Base-by-base conservation (phyloP, 2,888 invertebrate genomes). In the Andricus curvator region DNA sequence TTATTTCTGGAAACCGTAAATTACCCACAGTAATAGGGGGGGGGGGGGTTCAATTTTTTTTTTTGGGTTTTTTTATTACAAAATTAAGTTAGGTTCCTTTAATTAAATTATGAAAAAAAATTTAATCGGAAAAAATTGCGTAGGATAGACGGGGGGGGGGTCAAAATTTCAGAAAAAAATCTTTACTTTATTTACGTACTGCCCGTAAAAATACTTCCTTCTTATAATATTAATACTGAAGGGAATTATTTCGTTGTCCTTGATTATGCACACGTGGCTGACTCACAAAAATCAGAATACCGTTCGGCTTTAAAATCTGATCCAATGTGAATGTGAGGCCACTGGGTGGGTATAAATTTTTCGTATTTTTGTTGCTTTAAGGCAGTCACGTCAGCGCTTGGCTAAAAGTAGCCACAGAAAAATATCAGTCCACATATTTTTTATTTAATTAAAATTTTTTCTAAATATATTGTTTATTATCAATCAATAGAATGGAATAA, bases 321-420 rank as follows among this genome's bases (percentile, higher is more conserved):
- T 37, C 74, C 74, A 56, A 56, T 74, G 74, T 74, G 74, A 74
- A 74, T 74, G 74, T 81, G 83, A 81, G 81, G 81, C 81, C 78
- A 80, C 78, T 60, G 78, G 77, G 80, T 68, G 76, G 78, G 81
- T 83, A 83, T 83, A 83, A 81, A 81, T 78, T 83, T 83, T 83
- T 81, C 81, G 76, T 78, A 68, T 78, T 56, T 80, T 78, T 81
- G 78, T 67, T 67, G 48, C 68, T 64, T 62, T 77, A 68, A 60
- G 76, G 70, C 81, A 83, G 83, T 83, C 80, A 77, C 65, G 77
- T 78, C 68, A 41, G 65, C 78, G 79, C 33, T 81, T 65, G 60
- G 44, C 48, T 15, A 70, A 70, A 48, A 70, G 70, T 17, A 70
- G 29, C 48, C 51, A 6, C 51, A 29, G 5, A 48, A 29, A 68